Evolutionary conservation across 30 jellyfish, hydroid and myxozoan species (phyloP), one percentile per base, ranked within the genome.

Genomic region (Aurelia sp.): DNA sequence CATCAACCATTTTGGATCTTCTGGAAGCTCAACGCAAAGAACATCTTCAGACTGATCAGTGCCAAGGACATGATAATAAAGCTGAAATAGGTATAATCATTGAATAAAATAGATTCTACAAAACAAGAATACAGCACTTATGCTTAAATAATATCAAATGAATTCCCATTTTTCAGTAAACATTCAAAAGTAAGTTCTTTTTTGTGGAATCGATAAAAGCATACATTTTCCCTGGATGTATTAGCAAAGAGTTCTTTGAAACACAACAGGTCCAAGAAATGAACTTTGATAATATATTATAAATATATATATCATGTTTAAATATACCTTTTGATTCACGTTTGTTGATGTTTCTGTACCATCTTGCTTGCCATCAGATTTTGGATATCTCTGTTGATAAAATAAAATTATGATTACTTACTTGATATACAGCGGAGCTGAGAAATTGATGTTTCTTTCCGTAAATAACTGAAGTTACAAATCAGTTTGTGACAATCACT

Each of bases 1-100:
- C 98, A 82, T 74, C 92, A 87, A 63, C 97, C 97, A 87, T 61
- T 79, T 88, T 3, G 98, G 98, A 44, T 92, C 70, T 11, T 92
- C 98, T 17, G 96, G 97, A 35, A 62, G 30, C 77, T 92, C 97
- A 13, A 86, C 93, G 41, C 95, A 80, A n/a, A 92, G 68, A 3
- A 87, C 19, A 84, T 92, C 98, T 55, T 76, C 89, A 3, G 90
- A 31, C 70, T 92, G 98, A 4, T 75, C 70, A 18, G 92, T 81
- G 18, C 98, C 98, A 74, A 92, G 58, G 10, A 40, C 67, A 55
- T 92, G 98, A 64, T 92, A 92, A 67, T 67, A 92, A 15, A 92
- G 91, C 98, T 92, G 55, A 38, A 70, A 61, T 8, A 61, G 52
- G 70, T 0, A 16, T 8, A n/a, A 44, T 47, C 9, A 18, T 19